Base-by-base conservation (phyloP, 2,888 invertebrate species). In the Kryphioiulus occultus region DNA sequence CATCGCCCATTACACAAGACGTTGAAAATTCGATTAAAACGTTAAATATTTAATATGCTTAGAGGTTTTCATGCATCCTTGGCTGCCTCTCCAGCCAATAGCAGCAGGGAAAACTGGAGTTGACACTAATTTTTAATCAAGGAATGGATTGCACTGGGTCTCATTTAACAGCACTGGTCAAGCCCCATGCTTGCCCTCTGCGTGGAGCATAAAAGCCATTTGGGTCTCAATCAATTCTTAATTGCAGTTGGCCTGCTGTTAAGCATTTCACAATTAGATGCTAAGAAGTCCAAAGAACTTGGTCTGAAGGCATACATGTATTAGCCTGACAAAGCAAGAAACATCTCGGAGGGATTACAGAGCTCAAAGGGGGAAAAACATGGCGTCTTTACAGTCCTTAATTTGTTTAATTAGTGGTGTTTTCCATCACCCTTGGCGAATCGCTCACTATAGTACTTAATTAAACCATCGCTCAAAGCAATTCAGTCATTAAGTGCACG, bases 391-490 rank as follows among this genome's bases (percentile, higher is more conserved):
- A 78, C 30, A 30, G 78, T 78, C 78, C 78, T 78, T 78, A 78
- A 78, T 78, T 78, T 78, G 78, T 78, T 78, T 78, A 78, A 78
- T 78, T 78, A 78, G 78, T 22, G 26, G 15, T 30, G 78, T 78
- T 78, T 30, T 26, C 78, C 78, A 78, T 78, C 78, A 78, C 30
- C 30, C 78, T 12, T 7, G 30, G 12, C 78, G 30, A 30, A 30
- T 78, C 15, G 30, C 26, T 78, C 78, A 30, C 30, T 30, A 30
- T 78, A 1, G 78, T 26, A 78, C 78, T 78, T 78, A 78, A 78
- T 78, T 78, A 78, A 78, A 78, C 22, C 78, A 78, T 78, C 78
- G 78, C 78, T 78, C 78, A 78, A 78, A 78, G 78, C 78, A 78
- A 78, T 30, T 78, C 78, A 78, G 30, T 78, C 78, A 78, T 78